A percentile compares a stretch with the other conserved stretches of the same genome.
Evolutionary conservation across 2,113 vertebrate genomes (phyloP).

Genomic region (Zootoca vivipara): DNA sequence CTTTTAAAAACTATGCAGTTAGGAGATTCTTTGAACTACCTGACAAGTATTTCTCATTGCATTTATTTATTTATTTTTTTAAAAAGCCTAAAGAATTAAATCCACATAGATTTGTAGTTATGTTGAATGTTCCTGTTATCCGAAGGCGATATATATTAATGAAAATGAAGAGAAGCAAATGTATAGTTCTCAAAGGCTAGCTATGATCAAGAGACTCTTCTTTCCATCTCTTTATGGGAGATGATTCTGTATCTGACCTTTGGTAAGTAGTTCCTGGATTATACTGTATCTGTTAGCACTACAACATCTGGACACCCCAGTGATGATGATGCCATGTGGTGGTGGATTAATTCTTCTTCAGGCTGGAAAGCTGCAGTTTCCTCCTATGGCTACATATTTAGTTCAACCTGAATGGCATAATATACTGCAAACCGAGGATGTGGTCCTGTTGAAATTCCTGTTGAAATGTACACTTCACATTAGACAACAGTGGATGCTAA

Average conservation of each 20-base stretch:
- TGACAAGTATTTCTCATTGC: neutral
- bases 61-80: neutral
- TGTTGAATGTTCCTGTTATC: neutral
- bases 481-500: neutral
- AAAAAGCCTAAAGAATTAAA: neutral
- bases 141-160: neutral
- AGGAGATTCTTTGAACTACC: conserved; percentile 19
- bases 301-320: conserved; percentile 5
- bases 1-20: conserved; percentile 1
- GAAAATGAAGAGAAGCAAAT: neutral
- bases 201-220: accelerated
- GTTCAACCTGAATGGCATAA: neutral
- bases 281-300: neutral
- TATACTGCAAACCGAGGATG: neutral
- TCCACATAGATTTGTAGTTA: neutral
- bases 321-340: neutral
- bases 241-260: neutral
- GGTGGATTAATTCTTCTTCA: conserved; percentile 13
- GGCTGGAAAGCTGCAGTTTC: neutral
- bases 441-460: neutral
- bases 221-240: neutral
- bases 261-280: conserved; percentile 2
- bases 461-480: neutral
- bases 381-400: neutral
- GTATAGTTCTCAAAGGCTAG: neutral